phyloP scores from a whole-genome alignment of 2,113 vertebrate species.

The Astatoreochromis straeleni region DNA sequence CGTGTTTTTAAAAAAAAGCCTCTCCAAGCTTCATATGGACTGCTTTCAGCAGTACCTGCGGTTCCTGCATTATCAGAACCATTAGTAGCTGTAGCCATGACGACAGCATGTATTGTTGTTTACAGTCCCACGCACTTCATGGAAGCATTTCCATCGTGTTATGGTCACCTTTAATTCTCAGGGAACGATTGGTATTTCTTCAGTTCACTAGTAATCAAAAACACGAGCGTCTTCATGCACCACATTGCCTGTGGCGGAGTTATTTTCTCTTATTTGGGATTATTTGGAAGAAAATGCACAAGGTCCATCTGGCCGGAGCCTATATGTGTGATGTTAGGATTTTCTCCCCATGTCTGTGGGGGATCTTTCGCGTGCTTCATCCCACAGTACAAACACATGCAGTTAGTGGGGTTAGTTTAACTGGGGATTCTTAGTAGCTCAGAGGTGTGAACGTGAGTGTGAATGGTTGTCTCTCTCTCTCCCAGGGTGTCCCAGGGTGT shows the following conservation, averaged over 20 bases:
- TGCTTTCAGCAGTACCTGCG: neutral
- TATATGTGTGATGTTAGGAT: neutral
- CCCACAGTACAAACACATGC: neutral
- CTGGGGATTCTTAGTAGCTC: neutral
- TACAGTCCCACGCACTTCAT: neutral
- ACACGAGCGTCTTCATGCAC: neutral
- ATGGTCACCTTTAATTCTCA: neutral
- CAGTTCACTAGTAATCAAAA: neutral
- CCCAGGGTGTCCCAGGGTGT: neutral
- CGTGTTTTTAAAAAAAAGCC: neutral
- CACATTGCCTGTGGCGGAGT: neutral
- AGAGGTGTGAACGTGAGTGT: neutral
- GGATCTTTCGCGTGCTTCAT: neutral
- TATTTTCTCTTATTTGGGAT: neutral
- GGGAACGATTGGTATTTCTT: neutral
- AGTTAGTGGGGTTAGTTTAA: neutral
- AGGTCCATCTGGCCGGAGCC: rapidly evolving
- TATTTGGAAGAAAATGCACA: neutral
- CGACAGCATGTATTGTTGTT: neutral
- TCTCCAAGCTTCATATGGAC: neutral
- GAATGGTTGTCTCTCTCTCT: neutral
- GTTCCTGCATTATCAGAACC: neutral
- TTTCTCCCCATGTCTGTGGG: neutral
- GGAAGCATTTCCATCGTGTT: neutral
- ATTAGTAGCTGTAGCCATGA: neutral